Evolutionary conservation across 2,888 invertebrate genomes (phyloP), one percentile per base, ranked within the genome.

Genomic region (Tetragonula carbonaria): DNA sequence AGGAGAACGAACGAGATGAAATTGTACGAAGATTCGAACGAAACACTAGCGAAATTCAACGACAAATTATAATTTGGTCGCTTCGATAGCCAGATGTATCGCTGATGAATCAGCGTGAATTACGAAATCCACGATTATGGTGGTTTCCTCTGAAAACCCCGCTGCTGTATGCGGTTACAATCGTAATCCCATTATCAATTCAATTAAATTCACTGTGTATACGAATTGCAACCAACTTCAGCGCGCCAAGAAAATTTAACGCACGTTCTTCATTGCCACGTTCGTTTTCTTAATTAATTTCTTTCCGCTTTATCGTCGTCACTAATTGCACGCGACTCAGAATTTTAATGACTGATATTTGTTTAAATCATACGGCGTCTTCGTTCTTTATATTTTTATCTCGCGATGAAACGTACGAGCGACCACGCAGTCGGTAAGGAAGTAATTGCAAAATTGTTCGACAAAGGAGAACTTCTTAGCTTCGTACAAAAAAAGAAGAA

Each of bases 51-150:
- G 67, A 75, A 80, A 86, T 75, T 80, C 77, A 72, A 68, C 57
- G 80, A 85, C 33, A 33, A 33, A 33, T 80, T 82, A 74, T 65
- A 76, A 82, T 77, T 82, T 82, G 76, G 65, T 66, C 45, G 66
- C 71, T 59, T 53, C 33, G 2, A 28, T 28, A 16, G n/a, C 33
- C 53, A 13, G 45, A 33, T 2, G 66, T 23, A 68, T 65, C 65
- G 65, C 68, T 78, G 8, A 66, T 86, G 79, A 87, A 80, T 86
- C 82, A 87, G 68, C 74, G 83, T 85, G 80, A 86, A 51, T 83
- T 88, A 86, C 71, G 77, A 82, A 70, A 66, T 23, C 71, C 78
- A 63, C 82, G 86, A 88, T 79, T 87, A 85, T 73, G 68, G 82
- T 74, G 23, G 66, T 55, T 74, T 77, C 59, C 59, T 70, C 59